Evolutionary conservation across 2,113 vertebrate species (phyloP), one percentile per base, ranked within the genome.

Genomic region (Rhabdornis inornatus): DNA sequence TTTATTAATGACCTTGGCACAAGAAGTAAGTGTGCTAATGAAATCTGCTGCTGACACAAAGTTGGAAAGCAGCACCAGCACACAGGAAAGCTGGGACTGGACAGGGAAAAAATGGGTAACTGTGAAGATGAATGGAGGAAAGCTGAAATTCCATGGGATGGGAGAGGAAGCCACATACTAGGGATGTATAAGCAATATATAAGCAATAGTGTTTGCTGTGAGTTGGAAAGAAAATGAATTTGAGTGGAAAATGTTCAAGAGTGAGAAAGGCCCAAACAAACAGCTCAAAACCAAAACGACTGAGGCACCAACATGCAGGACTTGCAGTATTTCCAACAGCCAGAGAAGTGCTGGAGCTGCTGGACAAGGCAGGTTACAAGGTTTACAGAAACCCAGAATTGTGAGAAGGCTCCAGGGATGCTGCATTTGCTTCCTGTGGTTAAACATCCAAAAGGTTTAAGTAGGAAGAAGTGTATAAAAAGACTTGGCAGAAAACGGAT

Each of bases 1-100:
- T 84, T 89, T 94, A 95, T 91, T 94, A 96, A 96, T 87, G 81
- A 92, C 83, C 89, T 84, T 90, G 92, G 94, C 94, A 87, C 57
- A 44, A 92, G 87, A 83, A 64, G 37, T 9, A 56, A 91, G 83
- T 5, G 53, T 76, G 87, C 74, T 94, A 82, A 95, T 91, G 96
- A 94, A 89, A 93, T 31, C 7, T 91, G 72, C 83, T 82, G 93
- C 79, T 89, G 95, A 95, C 96, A 95, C 83, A 42, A 91, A 91
- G 77, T 1, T 95, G 83, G 87, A 97, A 71, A 84, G 89, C 77
- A 75, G 47, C 69, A 77, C 0, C 68, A 63, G 64, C 65, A 63
- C 60, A 47, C 83, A 81, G 64, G 80, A 87, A 75, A 92, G 60
- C 83, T 93, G 86, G 92, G 92, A 87, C 33, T 83, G 83, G 45